These are phyloP conservation scores for Heliconius erato DNA, from an alignment of 2,888 invertebrate genomes.

Conservation along the genomic window DNA sequence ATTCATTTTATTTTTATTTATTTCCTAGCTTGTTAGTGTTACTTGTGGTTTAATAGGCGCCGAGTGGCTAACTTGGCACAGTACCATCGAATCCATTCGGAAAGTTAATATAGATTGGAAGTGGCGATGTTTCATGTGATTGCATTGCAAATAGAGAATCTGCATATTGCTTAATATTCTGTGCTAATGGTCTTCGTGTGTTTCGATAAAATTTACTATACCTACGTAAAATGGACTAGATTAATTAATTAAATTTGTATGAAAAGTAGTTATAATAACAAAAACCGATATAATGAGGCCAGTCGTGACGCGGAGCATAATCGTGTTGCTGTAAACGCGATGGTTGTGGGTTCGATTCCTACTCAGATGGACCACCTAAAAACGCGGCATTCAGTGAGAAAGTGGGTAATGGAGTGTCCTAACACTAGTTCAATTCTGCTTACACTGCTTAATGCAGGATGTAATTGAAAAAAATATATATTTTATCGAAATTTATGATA, in stretches of 20 bases:
- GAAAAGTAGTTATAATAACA: too few species aligned
- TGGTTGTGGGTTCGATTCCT: too few species aligned
- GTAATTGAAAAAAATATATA: too few species aligned
- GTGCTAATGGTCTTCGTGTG: slow-evolving; percentile 7
- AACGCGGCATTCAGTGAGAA: too few species aligned
- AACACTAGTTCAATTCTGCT: too few species aligned
- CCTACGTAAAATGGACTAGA: neutral
- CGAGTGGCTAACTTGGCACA: slow-evolving; percentile 31
- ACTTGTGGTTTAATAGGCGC: neutral
- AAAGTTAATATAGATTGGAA: slow-evolving; percentile 31
- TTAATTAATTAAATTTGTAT: neutral
- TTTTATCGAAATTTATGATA: too few species aligned
- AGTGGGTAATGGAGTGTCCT: too few species aligned
- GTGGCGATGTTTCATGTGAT: slow-evolving; percentile 27
- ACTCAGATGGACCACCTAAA: too few species aligned
- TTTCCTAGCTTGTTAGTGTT: neutral
- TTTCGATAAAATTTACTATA: neutral
- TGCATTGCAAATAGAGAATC: slow-evolving; percentile 24
- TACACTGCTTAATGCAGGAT: too few species aligned
- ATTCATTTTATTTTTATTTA: neutral
- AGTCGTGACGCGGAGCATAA: too few species aligned
- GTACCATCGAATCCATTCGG: neutral
- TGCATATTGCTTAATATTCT: slow-evolving; percentile 20
- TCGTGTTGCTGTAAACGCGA: too few species aligned
- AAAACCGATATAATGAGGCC: too few species aligned